A percentile compares a stretch with the other conserved stretches of the same genome.
Conservation (phyloP, 2,797 vertebrate genomes). For the Typhlichthys subterraneus region DNA sequence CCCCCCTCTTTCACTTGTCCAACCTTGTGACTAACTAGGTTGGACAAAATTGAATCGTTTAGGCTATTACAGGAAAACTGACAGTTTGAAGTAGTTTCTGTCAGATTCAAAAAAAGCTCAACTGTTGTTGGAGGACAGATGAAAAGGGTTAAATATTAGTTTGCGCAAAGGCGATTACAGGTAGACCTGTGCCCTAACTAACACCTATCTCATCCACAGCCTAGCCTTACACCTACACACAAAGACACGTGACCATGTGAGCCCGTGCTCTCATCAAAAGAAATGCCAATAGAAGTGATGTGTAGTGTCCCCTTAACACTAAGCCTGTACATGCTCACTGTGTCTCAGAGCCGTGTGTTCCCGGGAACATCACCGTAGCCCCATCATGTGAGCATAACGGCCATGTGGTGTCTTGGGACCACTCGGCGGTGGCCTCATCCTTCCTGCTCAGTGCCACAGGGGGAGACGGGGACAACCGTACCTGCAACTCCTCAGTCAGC, state of each 20-base stretch:
- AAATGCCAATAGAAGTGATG: not conserved
- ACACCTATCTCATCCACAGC: too few relatives aligned
- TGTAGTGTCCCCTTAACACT: not conserved
- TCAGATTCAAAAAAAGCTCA: too few relatives aligned
- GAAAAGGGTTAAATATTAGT: too few relatives aligned
- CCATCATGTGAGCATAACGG: constrained; percentile 55
- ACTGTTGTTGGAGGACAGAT: too few relatives aligned
- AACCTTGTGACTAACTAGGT: too few relatives aligned
- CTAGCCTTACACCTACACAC: too few relatives aligned
- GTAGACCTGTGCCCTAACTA: too few relatives aligned
- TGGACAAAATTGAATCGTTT: too few relatives aligned
- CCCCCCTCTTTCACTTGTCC: too few relatives aligned
- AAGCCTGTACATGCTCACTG: not conserved
- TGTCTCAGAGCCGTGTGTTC: constrained; percentile 72
- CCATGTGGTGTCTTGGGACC: constrained; percentile 61
- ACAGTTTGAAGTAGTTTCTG: too few relatives aligned
- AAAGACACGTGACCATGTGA: not conserved
- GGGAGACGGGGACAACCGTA: constrained; percentile 48
- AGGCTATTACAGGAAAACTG: too few relatives aligned
- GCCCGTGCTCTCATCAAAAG: not conserved
- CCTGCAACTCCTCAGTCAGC: constrained; percentile 50
- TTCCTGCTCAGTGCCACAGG: constrained; percentile 64
- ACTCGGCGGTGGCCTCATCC: constrained; percentile 56
- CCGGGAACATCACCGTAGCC: constrained; percentile 47
- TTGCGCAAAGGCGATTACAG: too few relatives aligned